These are phyloP conservation scores for Falco punctatus DNA, from an alignment of 2,113 vertebrate genomes.

Conservation along the genomic window DNA sequence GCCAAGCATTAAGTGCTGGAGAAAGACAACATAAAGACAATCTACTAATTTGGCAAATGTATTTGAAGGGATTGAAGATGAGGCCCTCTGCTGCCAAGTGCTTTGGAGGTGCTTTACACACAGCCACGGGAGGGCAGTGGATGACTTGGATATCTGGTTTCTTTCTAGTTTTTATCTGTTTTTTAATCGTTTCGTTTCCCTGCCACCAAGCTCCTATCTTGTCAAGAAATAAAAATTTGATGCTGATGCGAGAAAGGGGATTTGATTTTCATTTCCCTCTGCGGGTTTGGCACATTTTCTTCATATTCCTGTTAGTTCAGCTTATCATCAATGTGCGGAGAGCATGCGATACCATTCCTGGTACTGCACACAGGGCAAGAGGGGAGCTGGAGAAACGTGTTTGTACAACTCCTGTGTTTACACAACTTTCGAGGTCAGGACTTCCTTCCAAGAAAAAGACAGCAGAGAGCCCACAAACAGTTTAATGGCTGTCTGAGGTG, in stretches of 20 bases:
- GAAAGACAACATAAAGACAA: background rate
- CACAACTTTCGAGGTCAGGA: conserved; percentile 54
- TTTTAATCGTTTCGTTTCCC: conserved; percentile 63
- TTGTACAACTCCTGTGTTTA: background rate
- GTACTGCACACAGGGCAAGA: background rate
- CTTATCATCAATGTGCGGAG: conserved; percentile 40
- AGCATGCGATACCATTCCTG: background rate
- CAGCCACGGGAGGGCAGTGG: conserved; percentile 80
- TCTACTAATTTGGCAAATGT: background rate
- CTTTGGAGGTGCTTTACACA: background rate
- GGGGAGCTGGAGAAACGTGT: background rate
- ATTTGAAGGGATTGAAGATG: background rate
- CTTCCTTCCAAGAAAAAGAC: background rate
- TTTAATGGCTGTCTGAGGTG: background rate
- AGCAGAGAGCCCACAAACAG: background rate
- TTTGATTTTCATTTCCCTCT: conserved; percentile 66
- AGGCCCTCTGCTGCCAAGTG: background rate
- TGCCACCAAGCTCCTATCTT: conserved; percentile 59
- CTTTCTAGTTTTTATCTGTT: conserved; percentile 6
- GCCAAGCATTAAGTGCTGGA: conserved; percentile 2
- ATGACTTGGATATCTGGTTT: conserved; percentile 61
- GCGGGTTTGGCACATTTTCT: conserved; percentile 44
- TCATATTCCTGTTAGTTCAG: conserved; percentile 56
- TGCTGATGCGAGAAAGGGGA: conserved; percentile 64
- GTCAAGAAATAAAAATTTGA: conserved; percentile 74